Evolutionary conservation across 2,113 vertebrate species (phyloP), one percentile per base, ranked within the genome.

Genomic region (Lophius piscatorius): DNA sequence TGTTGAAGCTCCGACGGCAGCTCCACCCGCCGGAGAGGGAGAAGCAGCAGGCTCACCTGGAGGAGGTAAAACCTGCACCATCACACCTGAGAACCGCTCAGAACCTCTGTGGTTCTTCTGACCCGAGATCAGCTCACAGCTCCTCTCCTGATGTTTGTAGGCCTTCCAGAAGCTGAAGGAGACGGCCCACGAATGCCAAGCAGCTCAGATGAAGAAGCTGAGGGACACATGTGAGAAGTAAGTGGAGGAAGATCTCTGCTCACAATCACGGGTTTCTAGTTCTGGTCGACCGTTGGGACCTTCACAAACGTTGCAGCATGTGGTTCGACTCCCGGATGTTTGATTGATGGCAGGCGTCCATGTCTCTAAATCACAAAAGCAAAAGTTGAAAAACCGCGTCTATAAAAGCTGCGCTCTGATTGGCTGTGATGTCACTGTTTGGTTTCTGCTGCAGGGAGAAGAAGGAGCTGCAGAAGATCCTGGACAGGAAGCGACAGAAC

Each of bases 401-500:
- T n/a, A n/a, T n/a, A n/a, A n/a, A n/a, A n/a, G n/a, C n/a, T n/a
- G n/a, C n/a, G n/a, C n/a, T n/a, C n/a, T n/a, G n/a, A n/a, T n/a
- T n/a, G n/a, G n/a, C n/a, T n/a, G n/a, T n/a, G n/a, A 1, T 68
- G 12, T 38, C 20, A 38, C 13, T 57, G 10, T 46, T n/a, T n/a
- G n/a, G n/a, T n/a, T n/a, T n/a, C n/a, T n/a, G n/a, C 23, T 52
- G 31, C 62, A 96, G 94, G 74, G 94, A 96, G 86, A 96, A 94
- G 89, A 95, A 94, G 46, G 95, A 95, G 23, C 87, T 96, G 4
- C 92, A 95, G 86, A 95, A 92, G 85, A 94, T 94, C 29, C 66
- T 94, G 81, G 94, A 96, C 76, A 89, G 92, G 63, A 96, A 94
- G 31, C 88, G 95, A 48, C 90, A 91, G 42, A 94, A 94, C 74